Percentiles rank a stretch among this genome's conserved stretches.
Evolutionary conservation across 2,797 vertebrate species (phyloP).

Genomic region (Notolabrus celidotus): DNA sequence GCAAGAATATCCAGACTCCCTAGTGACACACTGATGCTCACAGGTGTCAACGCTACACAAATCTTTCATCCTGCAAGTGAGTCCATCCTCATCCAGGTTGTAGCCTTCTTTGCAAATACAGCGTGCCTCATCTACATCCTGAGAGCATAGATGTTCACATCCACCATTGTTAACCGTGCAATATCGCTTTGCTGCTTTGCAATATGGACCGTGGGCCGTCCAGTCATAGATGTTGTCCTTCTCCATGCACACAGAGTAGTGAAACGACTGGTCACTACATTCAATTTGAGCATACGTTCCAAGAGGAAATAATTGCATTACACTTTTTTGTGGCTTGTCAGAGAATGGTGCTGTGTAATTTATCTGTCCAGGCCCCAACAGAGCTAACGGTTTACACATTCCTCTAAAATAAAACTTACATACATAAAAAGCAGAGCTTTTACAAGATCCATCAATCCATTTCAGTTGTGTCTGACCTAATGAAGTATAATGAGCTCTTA

Average conservation of each 20-base stretch:
- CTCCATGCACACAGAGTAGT: conserved; percentile 36
- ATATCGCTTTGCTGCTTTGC: conserved; percentile 30
- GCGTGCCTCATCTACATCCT: conserved; percentile 14
- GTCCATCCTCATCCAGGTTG: conserved; percentile 62
- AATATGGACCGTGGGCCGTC: conserved; percentile 73
- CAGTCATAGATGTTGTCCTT: conserved; percentile 46
- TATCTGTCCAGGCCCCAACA: conserved; percentile 65
- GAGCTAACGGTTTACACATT: conserved; percentile 79
- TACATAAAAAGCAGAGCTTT: conserved; percentile 45
- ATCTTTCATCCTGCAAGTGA: conserved; percentile 66
- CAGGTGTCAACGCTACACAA: conserved; percentile 67
- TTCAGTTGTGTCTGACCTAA: conserved; percentile 44
- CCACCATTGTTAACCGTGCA: conserved; percentile 77
- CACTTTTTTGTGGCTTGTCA: conserved; percentile 32
- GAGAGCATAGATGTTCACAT: conserved; percentile 75
- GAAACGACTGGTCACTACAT: conserved; percentile 36
- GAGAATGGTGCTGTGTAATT: conserved; percentile 77
- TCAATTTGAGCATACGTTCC: conserved; percentile 71
- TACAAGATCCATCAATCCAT: conserved; percentile 77
- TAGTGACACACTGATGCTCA: conserved; percentile 64
- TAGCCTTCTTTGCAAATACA: conserved; percentile 78
- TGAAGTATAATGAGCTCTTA: conserved; percentile 44
- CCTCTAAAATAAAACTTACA: conserved; percentile 82
- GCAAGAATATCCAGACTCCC: conserved; percentile 63
- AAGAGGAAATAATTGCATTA: conserved; percentile 67